Base-by-base conservation (phyloP, 1,140 invertebrate species). In the Mactra quadrangularis region DNA sequence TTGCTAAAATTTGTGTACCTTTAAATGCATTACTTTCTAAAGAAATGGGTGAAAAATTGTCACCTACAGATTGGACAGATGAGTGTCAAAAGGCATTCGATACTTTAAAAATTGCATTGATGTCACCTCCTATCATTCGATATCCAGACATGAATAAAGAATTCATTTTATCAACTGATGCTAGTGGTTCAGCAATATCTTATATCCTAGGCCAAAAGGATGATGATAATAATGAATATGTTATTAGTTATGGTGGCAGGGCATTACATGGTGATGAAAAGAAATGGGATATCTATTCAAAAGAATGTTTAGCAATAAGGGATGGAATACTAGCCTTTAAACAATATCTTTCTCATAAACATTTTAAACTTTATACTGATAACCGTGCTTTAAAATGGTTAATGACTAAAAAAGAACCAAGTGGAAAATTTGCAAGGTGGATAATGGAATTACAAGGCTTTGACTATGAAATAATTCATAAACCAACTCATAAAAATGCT, bases 201-300 rank as follows among this genome's bases (percentile, higher is more conserved):
- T 60, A 77, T 47, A 77, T 86, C 47, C 35, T 93, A 87, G 55
- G 75, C 47, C 66, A 91, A 90, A 85, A 74, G 77, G 91, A 85
- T 83, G 89, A 88, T 38, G 19, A 68, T 33, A 55, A 74, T 53
- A 52, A 27, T 90, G 72, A 93, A 89, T 31, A 84, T 13, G 92
- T 93, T 0, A 88, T 94, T 7, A 92, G 87, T 33, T 95, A 94
- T 81, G 93, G 93, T 0, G 93, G 93, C 85, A 84, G 93, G 19
- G 83, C 88, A 9, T 71, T 94, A 4, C 88, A 76, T 6, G n/a
- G 47, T 38, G 31, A 55, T 22, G 79, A 87, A 35, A 59, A 35
- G 41, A 71, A 77, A 7, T 87, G 47, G 50, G 25, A 29, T 27
- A 50, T 75, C 13, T 62, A 76, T 45, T 55, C 60, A 60, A 66